phyloP scores from a whole-genome alignment of 1,140 invertebrate species.

The Palaemon carinicauda region DNA sequence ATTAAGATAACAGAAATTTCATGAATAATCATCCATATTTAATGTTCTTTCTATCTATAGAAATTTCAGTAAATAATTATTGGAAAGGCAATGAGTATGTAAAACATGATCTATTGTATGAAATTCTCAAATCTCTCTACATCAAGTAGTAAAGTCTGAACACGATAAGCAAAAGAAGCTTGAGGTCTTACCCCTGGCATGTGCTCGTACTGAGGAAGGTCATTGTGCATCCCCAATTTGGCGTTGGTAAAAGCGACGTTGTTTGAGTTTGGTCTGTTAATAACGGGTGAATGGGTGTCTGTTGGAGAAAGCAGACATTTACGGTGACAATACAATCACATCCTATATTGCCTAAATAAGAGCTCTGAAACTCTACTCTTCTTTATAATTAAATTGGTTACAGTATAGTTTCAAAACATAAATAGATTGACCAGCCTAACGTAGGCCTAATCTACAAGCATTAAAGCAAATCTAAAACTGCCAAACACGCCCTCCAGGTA shows the following conservation, averaged over 20 bases:
- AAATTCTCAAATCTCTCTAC: too few relatives aligned
- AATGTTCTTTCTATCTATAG: not conserved
- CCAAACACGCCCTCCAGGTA: too few relatives aligned
- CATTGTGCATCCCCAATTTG: slow-evolving; percentile 74
- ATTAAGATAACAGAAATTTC: not conserved
- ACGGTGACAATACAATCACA: not conserved
- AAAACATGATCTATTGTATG: too few relatives aligned
- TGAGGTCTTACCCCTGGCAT: slow-evolving; percentile 70
- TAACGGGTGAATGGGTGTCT: slow-evolving; percentile 65
- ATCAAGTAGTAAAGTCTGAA: not conserved
- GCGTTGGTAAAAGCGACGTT: slow-evolving; percentile 77
- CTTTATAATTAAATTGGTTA: not conserved
- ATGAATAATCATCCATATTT: not conserved
- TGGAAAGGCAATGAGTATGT: too few relatives aligned
- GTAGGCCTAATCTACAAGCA: too few relatives aligned
- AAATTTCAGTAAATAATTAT: too few relatives aligned
- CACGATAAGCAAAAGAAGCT: not conserved
- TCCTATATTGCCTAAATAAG: too few relatives aligned
- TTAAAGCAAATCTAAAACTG: too few relatives aligned
- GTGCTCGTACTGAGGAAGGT: slow-evolving; percentile 78
- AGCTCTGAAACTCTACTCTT: too few relatives aligned
- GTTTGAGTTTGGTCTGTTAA: slow-evolving; percentile 72
- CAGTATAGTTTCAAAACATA: not conserved
- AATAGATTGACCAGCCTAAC: too few relatives aligned
- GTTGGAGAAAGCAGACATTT: not conserved